A percentile compares a stretch with the other conserved stretches of the same genome.
These are phyloP conservation scores for Colistium nudipinnis DNA, from an alignment of 2,113 vertebrate species.

Conservation along the genomic window DNA sequence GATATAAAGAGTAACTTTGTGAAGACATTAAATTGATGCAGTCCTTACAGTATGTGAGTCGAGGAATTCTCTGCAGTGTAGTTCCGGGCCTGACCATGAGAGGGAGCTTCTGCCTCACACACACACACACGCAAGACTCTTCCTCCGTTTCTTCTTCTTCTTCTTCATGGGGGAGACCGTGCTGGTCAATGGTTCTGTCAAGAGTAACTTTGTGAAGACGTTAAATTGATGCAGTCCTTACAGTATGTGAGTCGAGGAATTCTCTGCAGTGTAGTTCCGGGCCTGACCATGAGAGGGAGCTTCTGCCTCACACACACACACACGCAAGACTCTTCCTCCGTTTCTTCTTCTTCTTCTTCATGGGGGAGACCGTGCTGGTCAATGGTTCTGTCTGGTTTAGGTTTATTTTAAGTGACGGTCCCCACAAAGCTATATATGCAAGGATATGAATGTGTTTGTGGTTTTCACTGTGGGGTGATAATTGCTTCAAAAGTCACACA, in stretches of 20 bases:
- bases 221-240: too few species aligned
- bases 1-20: not conserved
- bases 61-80: not conserved
- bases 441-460: not conserved
- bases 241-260: too few species aligned
- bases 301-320: constrained; percentile 49
- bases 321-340: constrained; percentile 3
- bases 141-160: constrained; percentile 28
- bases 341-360: constrained; percentile 35
- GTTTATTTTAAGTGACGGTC: too few species aligned
- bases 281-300: constrained; percentile 84
- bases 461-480: constrained; percentile 13
- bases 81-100: constrained; percentile 66
- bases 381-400: too few species aligned
- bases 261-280: not conserved
- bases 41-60: too few species aligned
- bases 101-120: constrained; percentile 81
- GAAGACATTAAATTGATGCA: too few species aligned
- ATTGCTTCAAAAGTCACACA: constrained; percentile 36
- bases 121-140: constrained; percentile 13
- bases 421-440: too few species aligned
- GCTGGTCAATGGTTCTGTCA: too few species aligned
- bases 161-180: too few species aligned
- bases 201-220: too few species aligned
- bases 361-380: too few species aligned